Conservation (phyloP, 1,140 invertebrate genomes). For the Cryptotermes secundus region DNA sequence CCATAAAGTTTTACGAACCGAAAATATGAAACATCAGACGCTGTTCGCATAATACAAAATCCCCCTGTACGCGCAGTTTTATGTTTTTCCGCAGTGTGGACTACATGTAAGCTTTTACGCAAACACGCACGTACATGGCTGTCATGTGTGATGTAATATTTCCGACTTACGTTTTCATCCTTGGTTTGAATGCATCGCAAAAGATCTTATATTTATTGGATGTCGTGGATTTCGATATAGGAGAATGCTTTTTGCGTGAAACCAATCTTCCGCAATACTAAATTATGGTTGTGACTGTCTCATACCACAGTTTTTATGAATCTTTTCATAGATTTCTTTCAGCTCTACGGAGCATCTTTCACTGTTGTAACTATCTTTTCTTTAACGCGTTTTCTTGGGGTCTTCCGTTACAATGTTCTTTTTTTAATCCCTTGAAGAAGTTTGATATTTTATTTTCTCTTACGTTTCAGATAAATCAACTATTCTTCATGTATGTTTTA, state of each 20-base stretch:
- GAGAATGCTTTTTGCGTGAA: too few species aligned
- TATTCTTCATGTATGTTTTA: too few species aligned
- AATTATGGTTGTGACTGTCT: background rate
- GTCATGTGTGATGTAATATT: too few species aligned
- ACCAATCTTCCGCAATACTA: background rate
- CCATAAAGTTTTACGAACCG: slow-evolving; percentile 1
- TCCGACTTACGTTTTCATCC: background rate
- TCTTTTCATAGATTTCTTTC: background rate
- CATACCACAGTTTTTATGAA: background rate
- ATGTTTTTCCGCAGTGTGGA: background rate
- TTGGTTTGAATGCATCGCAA: background rate
- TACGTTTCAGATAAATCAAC: too few species aligned
- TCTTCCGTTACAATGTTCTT: background rate
- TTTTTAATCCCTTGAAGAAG: too few species aligned
- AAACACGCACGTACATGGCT: background rate
- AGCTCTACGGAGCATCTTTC: background rate
- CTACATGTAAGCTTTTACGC: background rate
- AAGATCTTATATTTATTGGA: too few species aligned
- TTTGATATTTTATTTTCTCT: too few species aligned
- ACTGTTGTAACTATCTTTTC: background rate
- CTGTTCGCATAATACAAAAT: background rate
- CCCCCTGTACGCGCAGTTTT: background rate
- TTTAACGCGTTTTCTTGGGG: background rate
- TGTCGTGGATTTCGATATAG: background rate
- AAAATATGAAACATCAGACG: background rate